Evolutionary conservation across 2,113 vertebrate genomes (phyloP).

Genomic region (Ondatra zibethicus): DNA sequence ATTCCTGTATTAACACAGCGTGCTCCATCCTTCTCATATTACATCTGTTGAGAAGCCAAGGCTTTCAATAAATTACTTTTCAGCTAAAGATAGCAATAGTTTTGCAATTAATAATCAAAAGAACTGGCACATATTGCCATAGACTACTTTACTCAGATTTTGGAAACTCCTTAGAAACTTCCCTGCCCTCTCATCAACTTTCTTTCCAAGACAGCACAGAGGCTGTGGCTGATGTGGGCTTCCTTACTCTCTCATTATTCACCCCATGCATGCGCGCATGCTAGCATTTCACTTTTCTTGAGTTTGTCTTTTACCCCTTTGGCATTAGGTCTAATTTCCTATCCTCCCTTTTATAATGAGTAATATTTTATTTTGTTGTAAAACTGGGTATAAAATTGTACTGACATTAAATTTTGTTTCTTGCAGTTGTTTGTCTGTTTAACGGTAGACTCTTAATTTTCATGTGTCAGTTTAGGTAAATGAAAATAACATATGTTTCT

Average conservation of each 20-base stretch:
- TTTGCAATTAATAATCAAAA: not conserved
- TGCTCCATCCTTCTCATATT: not conserved
- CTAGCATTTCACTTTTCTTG: not conserved
- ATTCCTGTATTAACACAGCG: not conserved
- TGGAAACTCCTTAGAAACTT: not conserved
- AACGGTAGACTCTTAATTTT: constrained; percentile 51
- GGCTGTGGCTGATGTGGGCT: not conserved
- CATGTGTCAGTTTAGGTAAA: constrained; percentile 20
- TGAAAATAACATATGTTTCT: constrained; percentile 46
- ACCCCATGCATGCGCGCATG: not conserved
- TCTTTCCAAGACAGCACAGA: not conserved
- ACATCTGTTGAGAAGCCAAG: not conserved
- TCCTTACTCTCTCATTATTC: not conserved
- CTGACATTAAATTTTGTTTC: constrained; percentile 39
- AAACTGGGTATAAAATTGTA: not conserved
- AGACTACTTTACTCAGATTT: not conserved
- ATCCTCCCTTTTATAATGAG: not conserved
- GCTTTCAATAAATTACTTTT: not conserved
- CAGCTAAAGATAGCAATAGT: not conserved
- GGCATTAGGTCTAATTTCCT: not conserved
- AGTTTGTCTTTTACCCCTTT: not conserved
- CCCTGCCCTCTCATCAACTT: not conserved
- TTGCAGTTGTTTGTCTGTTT: constrained; percentile 27
- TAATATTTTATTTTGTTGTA: constrained; percentile 1
- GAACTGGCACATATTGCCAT: not conserved